Evolutionary conservation across 2,888 invertebrate genomes (phyloP), one percentile per base, ranked within the genome.

Genomic region (Papilio elwesi): DNA sequence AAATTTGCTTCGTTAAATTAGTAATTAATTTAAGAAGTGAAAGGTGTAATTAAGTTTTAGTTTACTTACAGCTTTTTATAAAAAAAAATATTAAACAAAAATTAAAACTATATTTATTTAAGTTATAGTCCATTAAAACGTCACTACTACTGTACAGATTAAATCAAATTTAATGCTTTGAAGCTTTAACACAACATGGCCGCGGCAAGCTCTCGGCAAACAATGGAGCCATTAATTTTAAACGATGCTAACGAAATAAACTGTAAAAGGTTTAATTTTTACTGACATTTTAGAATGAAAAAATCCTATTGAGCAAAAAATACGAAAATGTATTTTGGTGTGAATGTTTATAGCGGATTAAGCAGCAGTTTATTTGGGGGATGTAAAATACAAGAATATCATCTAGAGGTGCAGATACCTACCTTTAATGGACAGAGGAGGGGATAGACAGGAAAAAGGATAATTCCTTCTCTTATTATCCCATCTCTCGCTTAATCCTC

Each of bases 121-220:
- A n/a, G 59, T 15, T 15, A 62, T 15, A 15, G 4, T 43, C 59
- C 59, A 62, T 62, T 62, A 62, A 62, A 62, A 43, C 6, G 59
- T 62, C 59, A 43, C 43, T 43, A 38, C 43, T 43, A 62, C 9
- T 26, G 26, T 43, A 62, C 6, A 62, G 59, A n/a, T 38, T 43
- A 43, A 43, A 62, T 62, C 59, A 62, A 62, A 43, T 62, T 62
- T 26, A 26, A 26, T 2, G 26, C 59, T 62, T 62, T 62, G 59
- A 62, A 62, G 57, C 57, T 59, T n/a, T 38, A 38, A 38, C 8
- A 62, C 59, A 59, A 59, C 59, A 59, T 59, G 59, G 59, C 59
- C 59, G 59, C 59, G n/a, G 43, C 59, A 43, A 59, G 43, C 59
- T 7, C 59, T 59, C 57, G 1, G 59, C 59, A 15, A 59, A 59